phyloP scores from a whole-genome alignment of 2,797 vertebrate species.

The Erpetoichthys calabaricus region DNA sequence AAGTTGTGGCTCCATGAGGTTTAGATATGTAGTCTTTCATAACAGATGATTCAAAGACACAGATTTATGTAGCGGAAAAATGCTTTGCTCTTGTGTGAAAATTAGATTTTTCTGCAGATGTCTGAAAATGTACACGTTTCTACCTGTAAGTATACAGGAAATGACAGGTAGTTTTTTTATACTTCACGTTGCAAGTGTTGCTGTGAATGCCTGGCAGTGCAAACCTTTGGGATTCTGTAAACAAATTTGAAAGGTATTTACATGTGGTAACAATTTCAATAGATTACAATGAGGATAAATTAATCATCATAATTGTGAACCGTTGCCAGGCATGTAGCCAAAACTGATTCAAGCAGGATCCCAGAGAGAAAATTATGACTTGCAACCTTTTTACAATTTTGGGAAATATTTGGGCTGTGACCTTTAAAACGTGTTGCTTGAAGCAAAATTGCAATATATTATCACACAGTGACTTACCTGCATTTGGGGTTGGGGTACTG shows the following conservation, averaged over 20 bases:
- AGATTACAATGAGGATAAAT: constrained; percentile 33
- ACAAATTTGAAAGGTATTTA: constrained; percentile 27
- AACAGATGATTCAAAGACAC: constrained; percentile 20
- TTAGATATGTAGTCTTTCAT: constrained; percentile 22
- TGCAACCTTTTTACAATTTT: constrained; percentile 18
- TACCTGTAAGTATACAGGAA: constrained; percentile 20
- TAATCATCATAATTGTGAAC: constrained; percentile 34
- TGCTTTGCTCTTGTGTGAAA: constrained; percentile 19
- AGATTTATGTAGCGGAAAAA: constrained; percentile 26
- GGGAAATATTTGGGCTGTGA: neutral
- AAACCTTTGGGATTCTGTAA: constrained; percentile 20
- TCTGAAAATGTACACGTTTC: constrained; percentile 28
- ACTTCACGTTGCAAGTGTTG: constrained; percentile 16
- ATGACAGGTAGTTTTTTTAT: constrained; percentile 22
- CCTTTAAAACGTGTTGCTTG: no score
- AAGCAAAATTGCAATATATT: no score
- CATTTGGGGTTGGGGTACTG: no score
- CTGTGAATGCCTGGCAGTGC: constrained; percentile 22
- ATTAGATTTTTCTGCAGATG: constrained; percentile 26
- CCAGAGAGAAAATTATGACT: constrained; percentile 18
- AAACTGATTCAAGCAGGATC: constrained; percentile 21
- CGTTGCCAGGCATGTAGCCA: constrained; percentile 23
- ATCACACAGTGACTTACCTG: no score
- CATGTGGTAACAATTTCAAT: constrained; percentile 37
- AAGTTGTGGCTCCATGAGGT: constrained; percentile 25